Evolutionary conservation across 2,797 vertebrate species (phyloP), one percentile per base, ranked within the genome.

Genomic region (Sternarchorhynchus goeldii): DNA sequence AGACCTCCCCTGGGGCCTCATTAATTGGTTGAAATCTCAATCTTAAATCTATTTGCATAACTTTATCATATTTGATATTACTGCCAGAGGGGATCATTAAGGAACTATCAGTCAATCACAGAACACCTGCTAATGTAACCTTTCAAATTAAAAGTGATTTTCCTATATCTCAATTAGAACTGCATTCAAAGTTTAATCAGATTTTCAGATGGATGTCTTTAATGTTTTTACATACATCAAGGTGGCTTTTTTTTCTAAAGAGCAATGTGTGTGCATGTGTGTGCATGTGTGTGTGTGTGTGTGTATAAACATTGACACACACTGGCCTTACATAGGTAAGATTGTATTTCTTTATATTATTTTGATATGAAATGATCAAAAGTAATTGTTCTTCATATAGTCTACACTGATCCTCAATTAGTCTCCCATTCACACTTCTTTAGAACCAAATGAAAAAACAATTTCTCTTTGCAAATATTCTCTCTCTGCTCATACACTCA

Each of bases 1-100:
- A 50, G 29, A 67, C 66, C 78, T 85, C 80, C 78, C 76, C 59
- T 50, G 57, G 86, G 79, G 76, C 79, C 83, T 85, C 75, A 82
- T 84, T 87, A 84, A 86, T 86, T 80, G 77, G 57, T 79, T 83
- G 70, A 85, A 87, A 86, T 86, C 80, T 87, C 84, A 86, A 85
- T 86, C 78, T 55, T 67, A 77, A 64, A 82, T 80, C 56, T 76
- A 86, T 87, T 86, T 82, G 86, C 86, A 87, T 85, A 81, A 80
- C 72, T 67, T 84, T 81, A 80, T 85, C 75, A 72, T 82, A 74
- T 84, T 85, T 85, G 77, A 84, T 84, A 83, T 81, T 69, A 73
- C 57, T 75, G 85, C 85, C 73, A 63, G 69, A 67, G 82, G 85
- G 85, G 79, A 84, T 85, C 84, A 87, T 87, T 85, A 84, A 66